Evolutionary conservation across 2,888 invertebrate species (phyloP), one percentile per base, ranked within the genome.

Genomic region (Phyllotreta striolata): DNA sequence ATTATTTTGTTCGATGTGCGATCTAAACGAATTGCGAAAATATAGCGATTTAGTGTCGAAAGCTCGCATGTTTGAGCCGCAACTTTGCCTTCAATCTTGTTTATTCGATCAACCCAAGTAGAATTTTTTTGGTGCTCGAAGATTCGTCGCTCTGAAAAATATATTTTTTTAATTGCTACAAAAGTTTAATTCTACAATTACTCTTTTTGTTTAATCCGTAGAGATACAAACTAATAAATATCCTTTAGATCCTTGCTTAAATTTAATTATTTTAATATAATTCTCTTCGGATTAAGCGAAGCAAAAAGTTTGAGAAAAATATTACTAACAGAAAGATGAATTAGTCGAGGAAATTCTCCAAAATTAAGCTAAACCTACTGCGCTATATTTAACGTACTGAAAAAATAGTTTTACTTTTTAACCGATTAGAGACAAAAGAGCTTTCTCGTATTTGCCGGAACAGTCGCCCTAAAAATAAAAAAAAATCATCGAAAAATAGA

Each of bases 371-470:
- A 37, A 37, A 51, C 2, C 55, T 24, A 55, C 3, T 55, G 39
- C 12, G 40, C n/a, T 40, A 55, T 40, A 55, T 43, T 55, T 55
- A 35, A 41, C 7, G 35, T 35, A 41, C 44, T 24, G 10, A 57
- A 55, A 24, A 55, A 39, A 43, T 49, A 34, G 52, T 52, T 51
- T 34, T 59, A 13, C 51, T 51, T 35, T 14, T 61, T 63, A 64
- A 49, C 65, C 66, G 34, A 93, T 88, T 82, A 95, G 85, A 76
- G 93, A 89, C 83, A 95, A 87, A 79, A 96, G 88, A 77, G 92
- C 89, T 85, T 91, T 91, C 86, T 90, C 93, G 88, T 95, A 95
- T 86, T 95, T 93, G 77, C 95, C 95, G 78, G 93, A 93, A 72
- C 93, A 93, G 85, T 95, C 95, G 78, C 89, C 92, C 93, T 94